Evolutionary conservation across 2,888 invertebrate species (phyloP).

Genomic region (Agriopis leucophaearia): DNA sequence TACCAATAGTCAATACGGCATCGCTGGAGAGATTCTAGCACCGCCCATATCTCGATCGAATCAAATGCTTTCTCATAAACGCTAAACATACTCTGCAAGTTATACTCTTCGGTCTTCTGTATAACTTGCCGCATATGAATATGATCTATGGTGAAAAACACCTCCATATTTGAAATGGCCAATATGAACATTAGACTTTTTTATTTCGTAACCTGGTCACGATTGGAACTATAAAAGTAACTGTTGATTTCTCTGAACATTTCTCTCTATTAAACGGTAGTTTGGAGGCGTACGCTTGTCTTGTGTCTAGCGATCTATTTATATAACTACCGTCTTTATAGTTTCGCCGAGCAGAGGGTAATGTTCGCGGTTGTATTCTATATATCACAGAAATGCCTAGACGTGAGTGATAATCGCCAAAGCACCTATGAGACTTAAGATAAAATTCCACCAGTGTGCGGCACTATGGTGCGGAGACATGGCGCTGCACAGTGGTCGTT

Average conservation of each 20-base stretch:
- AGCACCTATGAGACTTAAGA: slow-evolving; percentile 33
- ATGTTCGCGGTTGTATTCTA: slow-evolving; percentile 54
- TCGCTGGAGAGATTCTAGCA: too few relatives aligned
- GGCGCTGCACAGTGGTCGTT: too few relatives aligned
- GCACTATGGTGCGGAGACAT: too few relatives aligned
- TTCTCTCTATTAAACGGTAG: slow-evolving; percentile 74
- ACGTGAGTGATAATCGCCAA: slow-evolving; percentile 43
- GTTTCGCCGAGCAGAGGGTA: slow-evolving; percentile 64
- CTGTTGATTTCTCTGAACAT: slow-evolving; percentile 73
- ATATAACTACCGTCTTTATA: slow-evolving; percentile 74
- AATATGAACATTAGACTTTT: slow-evolving; percentile 38
- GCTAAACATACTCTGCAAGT: too few relatives aligned
- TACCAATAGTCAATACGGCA: too few relatives aligned
- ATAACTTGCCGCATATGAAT: too few relatives aligned
- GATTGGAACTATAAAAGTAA: slow-evolving; percentile 66
- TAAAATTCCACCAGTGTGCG: background rate
- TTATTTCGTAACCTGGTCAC: slow-evolving; percentile 63
- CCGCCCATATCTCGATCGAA: too few relatives aligned
- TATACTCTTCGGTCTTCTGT: too few relatives aligned
- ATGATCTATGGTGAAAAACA: too few relatives aligned
- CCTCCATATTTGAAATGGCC: background rate
- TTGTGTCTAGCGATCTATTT: slow-evolving; percentile 70
- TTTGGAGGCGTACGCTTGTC: slow-evolving; percentile 66
- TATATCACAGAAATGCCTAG: slow-evolving; percentile 41
- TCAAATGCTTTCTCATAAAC: too few relatives aligned